Conservation (phyloP, 2,888 invertebrate species). For the Drosophila vallismaia region DNA sequence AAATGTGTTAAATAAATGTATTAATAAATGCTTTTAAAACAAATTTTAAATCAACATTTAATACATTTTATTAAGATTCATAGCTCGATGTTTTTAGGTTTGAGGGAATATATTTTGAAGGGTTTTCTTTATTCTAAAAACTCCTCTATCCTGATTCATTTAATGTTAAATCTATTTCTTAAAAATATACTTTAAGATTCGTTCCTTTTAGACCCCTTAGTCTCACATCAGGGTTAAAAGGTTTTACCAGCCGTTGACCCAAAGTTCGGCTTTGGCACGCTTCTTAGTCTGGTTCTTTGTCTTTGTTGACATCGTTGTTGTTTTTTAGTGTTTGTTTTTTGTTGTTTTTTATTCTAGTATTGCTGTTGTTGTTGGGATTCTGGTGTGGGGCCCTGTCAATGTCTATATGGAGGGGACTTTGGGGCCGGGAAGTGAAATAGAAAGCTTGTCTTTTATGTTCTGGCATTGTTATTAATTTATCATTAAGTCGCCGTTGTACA, state of each 20-base stretch:
- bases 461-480: conserved; percentile 67
- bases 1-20: too few species aligned
- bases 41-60: too few species aligned
- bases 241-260: conserved; percentile 15
- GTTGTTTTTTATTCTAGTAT: conserved; percentile 6
- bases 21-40: too few species aligned
- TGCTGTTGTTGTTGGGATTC: conserved; percentile 24
- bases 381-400: conserved; percentile 54
- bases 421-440: conserved; percentile 61
- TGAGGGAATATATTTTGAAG: too few species aligned
- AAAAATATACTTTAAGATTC: background rate
- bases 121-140: too few species aligned
- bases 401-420: conserved; percentile 39
- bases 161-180: too few species aligned
- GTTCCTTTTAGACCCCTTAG: background rate
- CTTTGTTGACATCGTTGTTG: conserved; percentile 19
- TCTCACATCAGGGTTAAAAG: conserved; percentile 52
- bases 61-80: too few species aligned
- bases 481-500: conserved; percentile 58
- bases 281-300: conserved; percentile 45
- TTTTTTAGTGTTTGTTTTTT: conserved; percentile 14
- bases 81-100: too few species aligned
- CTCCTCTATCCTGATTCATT: too few species aligned
- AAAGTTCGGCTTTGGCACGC: conserved; percentile 46
- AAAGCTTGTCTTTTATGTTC: conserved; percentile 64